A percentile compares a stretch with the other conserved stretches of the same genome.
Evolutionary conservation across 2,113 vertebrate species (phyloP).

Genomic region (Triplophysa rosa): DNA sequence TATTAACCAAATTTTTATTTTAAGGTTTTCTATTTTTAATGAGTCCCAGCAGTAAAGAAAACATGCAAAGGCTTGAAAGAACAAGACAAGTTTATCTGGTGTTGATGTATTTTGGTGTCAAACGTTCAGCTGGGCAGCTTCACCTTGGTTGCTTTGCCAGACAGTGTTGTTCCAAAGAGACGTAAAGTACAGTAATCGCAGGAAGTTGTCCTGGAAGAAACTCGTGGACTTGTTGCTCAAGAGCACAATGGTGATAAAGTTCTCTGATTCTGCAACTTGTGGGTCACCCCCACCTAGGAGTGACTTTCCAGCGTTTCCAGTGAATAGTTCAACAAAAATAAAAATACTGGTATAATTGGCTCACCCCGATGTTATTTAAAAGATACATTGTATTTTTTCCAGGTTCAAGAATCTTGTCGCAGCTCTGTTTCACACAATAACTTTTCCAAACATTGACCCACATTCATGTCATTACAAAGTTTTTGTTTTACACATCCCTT

Average conservation of each 20-base stretch:
- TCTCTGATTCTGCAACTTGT: constrained; percentile 4
- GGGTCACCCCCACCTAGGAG: not conserved
- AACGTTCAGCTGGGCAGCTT: constrained; percentile 25
- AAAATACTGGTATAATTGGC: not conserved
- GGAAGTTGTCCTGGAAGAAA: constrained; percentile 15
- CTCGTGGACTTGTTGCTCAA: constrained; percentile 1
- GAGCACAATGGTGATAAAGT: constrained; percentile 5
- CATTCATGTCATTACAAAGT: too few relatives aligned
- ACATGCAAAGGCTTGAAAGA: not conserved
- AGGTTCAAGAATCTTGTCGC: too few relatives aligned
- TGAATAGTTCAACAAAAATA: not conserved
- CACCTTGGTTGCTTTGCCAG: constrained; percentile 13
- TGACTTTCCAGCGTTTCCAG: not conserved
- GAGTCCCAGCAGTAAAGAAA: constrained; percentile 56
- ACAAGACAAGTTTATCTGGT: not conserved
- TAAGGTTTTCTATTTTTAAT: constrained; percentile 74
- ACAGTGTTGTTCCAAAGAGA: constrained; percentile 30
- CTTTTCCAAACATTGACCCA: too few relatives aligned
- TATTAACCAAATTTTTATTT: constrained; percentile 67
- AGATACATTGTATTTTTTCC: too few relatives aligned
- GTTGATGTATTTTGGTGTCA: not conserved
- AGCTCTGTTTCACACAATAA: too few relatives aligned
- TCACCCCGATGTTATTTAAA: too few relatives aligned
- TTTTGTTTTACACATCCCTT: too few relatives aligned
- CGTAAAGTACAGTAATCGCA: not conserved